phyloP scores from a whole-genome alignment of 2,113 vertebrate genomes.

The Pontoporia blainvillei region DNA sequence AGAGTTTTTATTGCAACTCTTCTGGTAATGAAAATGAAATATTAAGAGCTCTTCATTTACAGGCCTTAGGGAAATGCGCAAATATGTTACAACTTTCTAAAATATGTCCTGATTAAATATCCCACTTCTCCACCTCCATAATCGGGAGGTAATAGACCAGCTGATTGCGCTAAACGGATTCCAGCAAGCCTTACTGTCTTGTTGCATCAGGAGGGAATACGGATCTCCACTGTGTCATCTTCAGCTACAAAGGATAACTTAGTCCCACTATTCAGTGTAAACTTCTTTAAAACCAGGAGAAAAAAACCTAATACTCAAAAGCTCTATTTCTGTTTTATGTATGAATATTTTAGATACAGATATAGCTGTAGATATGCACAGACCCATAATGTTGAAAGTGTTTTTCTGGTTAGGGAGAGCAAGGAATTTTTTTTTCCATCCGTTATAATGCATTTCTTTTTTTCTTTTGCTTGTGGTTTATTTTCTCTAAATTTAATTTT shows the following conservation, averaged over 20 bases:
- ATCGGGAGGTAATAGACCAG: slow-evolving; percentile 65
- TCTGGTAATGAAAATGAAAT: slow-evolving; percentile 74
- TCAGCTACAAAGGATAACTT: slow-evolving; percentile 43
- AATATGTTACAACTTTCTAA: slow-evolving; percentile 76
- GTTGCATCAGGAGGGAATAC: slow-evolving; percentile 58
- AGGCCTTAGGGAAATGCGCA: slow-evolving; percentile 74
- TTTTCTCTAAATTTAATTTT: background rate
- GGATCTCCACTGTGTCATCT: slow-evolving; percentile 43
- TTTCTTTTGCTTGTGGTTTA: background rate
- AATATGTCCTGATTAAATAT: slow-evolving; percentile 75
- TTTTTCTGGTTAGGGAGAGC: background rate
- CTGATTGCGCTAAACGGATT: slow-evolving; percentile 71
- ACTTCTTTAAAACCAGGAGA: background rate
- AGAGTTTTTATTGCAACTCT: slow-evolving; percentile 61
- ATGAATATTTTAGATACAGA: background rate
- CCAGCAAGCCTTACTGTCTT: slow-evolving; percentile 48
- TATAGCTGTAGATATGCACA: background rate
- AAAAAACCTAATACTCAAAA: background rate
- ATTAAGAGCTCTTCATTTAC: slow-evolving; percentile 74
- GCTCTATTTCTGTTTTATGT: slow-evolving; percentile 24
- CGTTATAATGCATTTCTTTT: background rate
- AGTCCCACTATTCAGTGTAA: slow-evolving; percentile 29
- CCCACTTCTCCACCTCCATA: slow-evolving; percentile 71
- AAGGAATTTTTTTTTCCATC: background rate
- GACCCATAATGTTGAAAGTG: background rate